phyloP scores from a whole-genome alignment of 2,113 vertebrate species.

The Spheniscus mendiculus region DNA sequence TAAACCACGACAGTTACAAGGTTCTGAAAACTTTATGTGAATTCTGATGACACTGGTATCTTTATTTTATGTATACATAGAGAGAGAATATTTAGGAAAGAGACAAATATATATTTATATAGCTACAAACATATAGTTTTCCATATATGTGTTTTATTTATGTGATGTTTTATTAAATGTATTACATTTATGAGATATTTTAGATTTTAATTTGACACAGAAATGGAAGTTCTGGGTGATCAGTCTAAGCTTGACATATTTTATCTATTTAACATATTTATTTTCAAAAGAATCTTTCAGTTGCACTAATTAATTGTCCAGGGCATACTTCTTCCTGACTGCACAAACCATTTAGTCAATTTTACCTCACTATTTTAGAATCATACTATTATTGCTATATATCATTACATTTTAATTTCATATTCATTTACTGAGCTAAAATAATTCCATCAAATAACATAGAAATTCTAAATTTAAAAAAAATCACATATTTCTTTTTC shows the following conservation, averaged over 20 bases:
- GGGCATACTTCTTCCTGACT: not conserved
- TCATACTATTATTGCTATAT: not conserved
- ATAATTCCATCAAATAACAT: not conserved
- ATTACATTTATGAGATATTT: not conserved
- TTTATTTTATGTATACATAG: not conserved
- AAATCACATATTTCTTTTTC: not conserved
- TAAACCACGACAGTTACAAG: too few species aligned
- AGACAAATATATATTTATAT: not conserved
- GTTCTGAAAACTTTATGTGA: not conserved
- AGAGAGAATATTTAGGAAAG: not conserved
- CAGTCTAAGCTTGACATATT: not conserved
- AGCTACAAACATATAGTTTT: not conserved
- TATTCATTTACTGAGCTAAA: not conserved
- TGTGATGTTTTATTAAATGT: not conserved
- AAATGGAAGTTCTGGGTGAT: not conserved
- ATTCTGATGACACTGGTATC: not conserved
- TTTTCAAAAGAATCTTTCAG: not conserved
- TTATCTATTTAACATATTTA: not conserved
- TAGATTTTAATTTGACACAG: not conserved
- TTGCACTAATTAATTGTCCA: not conserved
- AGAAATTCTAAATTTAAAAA: not conserved
- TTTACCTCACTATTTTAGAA: not conserved
- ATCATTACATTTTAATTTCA: not conserved
- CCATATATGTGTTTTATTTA: not conserved
- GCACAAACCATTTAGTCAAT: not conserved